Conservation (phyloP, 2,797 vertebrate genomes). For the Sternotherus odoratus region DNA sequence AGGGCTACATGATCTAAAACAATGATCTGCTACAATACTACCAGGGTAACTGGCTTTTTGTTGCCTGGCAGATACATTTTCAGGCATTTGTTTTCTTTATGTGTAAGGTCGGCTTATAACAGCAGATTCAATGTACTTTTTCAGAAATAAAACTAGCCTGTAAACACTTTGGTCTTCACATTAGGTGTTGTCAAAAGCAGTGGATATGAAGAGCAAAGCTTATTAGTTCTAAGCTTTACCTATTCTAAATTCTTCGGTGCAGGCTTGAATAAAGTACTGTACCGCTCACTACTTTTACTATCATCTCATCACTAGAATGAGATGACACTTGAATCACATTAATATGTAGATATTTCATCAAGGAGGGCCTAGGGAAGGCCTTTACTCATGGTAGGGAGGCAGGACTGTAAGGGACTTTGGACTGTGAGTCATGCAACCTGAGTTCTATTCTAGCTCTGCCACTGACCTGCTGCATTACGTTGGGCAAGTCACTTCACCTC, state of each 20-base stretch:
- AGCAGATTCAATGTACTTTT: not conserved
- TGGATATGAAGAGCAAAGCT: not conserved
- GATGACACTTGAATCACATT: not conserved
- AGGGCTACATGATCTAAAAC: not conserved
- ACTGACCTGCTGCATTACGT: accelerated
- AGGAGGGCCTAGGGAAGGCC: accelerated
- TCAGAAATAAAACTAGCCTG: not conserved
- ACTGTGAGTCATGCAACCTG: accelerated
- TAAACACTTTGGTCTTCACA: not conserved
- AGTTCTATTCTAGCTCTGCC: accelerated
- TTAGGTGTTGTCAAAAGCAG: not conserved
- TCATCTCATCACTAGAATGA: not conserved
- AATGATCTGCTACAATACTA: accelerated
- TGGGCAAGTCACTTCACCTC: not conserved
- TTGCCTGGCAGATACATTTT: not conserved
- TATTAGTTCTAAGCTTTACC: not conserved
- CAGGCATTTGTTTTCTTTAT: not conserved
- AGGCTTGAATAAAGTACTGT: not conserved
- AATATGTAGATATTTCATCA: not conserved
- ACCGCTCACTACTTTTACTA: not conserved
- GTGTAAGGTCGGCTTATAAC: not conserved
- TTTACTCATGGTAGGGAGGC: not conserved
- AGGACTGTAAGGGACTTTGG: not conserved
- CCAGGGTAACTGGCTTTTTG: not conserved
- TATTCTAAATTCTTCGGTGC: not conserved